phyloP scores from a whole-genome alignment of 2,888 invertebrate species.

The Listrodromus nycthemerus region DNA sequence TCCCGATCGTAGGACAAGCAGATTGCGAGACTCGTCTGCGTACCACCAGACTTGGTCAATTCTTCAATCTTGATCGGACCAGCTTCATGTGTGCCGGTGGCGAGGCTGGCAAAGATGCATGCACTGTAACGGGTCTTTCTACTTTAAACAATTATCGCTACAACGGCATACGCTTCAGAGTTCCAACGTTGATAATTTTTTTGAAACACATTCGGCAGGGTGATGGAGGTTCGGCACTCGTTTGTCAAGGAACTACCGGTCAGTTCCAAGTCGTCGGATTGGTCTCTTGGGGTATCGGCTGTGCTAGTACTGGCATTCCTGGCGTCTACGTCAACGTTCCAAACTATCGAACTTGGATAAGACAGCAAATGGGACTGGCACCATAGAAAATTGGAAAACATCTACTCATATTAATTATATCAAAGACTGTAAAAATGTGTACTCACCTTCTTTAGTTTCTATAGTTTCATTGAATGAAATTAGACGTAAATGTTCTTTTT shows the following conservation, averaged over 20 bases:
- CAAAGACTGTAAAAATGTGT: constrained; percentile 30
- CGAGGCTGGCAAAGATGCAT: constrained; percentile 91
- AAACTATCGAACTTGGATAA: constrained; percentile 86
- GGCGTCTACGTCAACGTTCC: constrained; percentile 92
- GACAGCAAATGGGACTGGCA: constrained; percentile 66
- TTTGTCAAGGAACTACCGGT: constrained; percentile 86
- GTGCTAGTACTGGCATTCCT: constrained; percentile 89
- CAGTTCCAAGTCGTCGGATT: constrained; percentile 88
- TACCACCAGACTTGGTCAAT: constrained; percentile 88
- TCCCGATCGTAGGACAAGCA: constrained; percentile 88
- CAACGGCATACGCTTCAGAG: constrained; percentile 16
- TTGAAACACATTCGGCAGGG: constrained; percentile 85
- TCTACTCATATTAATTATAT: not conserved
- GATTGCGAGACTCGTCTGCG: constrained; percentile 88
- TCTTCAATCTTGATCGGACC: constrained; percentile 87
- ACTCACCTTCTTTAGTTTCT: constrained; percentile 3
- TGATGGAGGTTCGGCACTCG: constrained; percentile 90
- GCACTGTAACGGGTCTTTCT: constrained; percentile 86
- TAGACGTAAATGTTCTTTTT: constrained; percentile 14
- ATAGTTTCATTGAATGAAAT: not conserved
- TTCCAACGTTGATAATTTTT: constrained; percentile 60
- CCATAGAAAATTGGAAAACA: not conserved
- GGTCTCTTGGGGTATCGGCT: constrained; percentile 91
- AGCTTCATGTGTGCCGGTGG: constrained; percentile 93
- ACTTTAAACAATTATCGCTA: not conserved